These are phyloP conservation scores for Gambusia holbrooki DNA, from an alignment of 2,113 vertebrate species.

Conservation along the genomic window DNA sequence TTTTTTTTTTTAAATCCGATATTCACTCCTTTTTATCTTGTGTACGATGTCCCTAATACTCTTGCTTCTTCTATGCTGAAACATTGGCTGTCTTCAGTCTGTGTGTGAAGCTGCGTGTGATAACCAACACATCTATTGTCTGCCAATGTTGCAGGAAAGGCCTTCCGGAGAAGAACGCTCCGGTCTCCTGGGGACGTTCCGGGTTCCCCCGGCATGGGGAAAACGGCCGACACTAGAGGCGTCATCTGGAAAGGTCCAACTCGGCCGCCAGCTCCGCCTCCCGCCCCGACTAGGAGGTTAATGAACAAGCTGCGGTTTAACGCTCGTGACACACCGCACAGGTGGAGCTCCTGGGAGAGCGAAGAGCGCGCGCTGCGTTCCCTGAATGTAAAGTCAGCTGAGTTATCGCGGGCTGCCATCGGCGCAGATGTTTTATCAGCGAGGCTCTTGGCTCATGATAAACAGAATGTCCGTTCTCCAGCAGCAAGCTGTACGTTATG, in stretches of 20 bases:
- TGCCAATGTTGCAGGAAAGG: slow-evolving; percentile 36
- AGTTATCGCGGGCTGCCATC: slow-evolving; percentile 22
- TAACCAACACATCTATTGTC: slow-evolving; percentile 2
- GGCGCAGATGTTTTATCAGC: slow-evolving; percentile 54
- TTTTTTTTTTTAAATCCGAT: too few relatives aligned
- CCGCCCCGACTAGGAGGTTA: slow-evolving; percentile 11
- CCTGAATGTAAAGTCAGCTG: slow-evolving; percentile 5
- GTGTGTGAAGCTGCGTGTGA: slow-evolving; percentile 7
- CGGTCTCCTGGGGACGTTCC: slow-evolving; percentile 30
- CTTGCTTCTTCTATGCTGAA: background rate
- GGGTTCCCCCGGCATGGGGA: slow-evolving; percentile 8
- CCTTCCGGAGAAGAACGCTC: slow-evolving; percentile 12
- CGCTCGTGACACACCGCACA: slow-evolving; percentile 1
- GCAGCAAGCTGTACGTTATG: slow-evolving; percentile 32
- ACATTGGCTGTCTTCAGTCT: background rate
- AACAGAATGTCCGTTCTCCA: slow-evolving; percentile 51
- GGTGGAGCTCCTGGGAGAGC: background rate
- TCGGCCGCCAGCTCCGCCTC: slow-evolving; percentile 6
- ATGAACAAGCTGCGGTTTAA: slow-evolving; percentile 21
- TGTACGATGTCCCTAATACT: too few relatives aligned
- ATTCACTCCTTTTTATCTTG: too few relatives aligned
- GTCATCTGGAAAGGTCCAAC: slow-evolving; percentile 37
- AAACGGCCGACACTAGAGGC: slow-evolving; percentile 15
- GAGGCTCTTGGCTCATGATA: slow-evolving; percentile 27
- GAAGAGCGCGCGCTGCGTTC: slow-evolving; percentile 22